Evolutionary conservation across 2,797 vertebrate genomes (phyloP).

Genomic region (Myotis planiceps): DNA sequence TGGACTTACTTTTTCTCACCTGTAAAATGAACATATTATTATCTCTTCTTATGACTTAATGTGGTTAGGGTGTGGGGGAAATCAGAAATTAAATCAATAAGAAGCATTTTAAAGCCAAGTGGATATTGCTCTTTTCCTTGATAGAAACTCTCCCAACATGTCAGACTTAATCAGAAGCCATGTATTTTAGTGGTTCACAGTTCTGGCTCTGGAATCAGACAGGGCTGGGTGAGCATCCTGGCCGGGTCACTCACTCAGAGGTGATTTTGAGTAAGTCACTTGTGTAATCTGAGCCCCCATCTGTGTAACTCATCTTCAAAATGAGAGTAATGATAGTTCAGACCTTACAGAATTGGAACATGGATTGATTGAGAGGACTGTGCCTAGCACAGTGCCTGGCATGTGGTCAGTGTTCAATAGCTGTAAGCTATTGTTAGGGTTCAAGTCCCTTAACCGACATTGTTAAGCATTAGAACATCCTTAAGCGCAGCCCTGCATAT

Average conservation of each 20-base stretch:
- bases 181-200: not conserved
- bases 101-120: slow-evolving; percentile 16
- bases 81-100: slow-evolving; percentile 5
- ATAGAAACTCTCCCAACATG: not conserved
- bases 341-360: not conserved
- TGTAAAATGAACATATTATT: not conserved
- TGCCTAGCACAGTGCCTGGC: not conserved
- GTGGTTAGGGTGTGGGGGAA: not conserved
- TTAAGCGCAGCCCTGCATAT: slow-evolving; percentile 77
- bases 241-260: not conserved
- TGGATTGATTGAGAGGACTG: not conserved
- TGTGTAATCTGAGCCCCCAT: not conserved
- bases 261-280: not conserved
- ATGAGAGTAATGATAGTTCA: not conserved
- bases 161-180: not conserved
- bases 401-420: not conserved
- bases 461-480: slow-evolving; percentile 83
- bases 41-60: not conserved
- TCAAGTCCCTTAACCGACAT: slow-evolving; percentile 81
- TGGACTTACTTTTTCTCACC: not conserved
- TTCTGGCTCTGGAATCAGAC: slow-evolving; percentile 23
- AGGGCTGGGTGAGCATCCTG: not conserved
- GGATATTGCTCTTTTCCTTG: not conserved
- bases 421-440: not conserved
- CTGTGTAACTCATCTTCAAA: not conserved